Base-by-base conservation (phyloP, 2,888 invertebrate species). In the Epsilonema sp. region DNA sequence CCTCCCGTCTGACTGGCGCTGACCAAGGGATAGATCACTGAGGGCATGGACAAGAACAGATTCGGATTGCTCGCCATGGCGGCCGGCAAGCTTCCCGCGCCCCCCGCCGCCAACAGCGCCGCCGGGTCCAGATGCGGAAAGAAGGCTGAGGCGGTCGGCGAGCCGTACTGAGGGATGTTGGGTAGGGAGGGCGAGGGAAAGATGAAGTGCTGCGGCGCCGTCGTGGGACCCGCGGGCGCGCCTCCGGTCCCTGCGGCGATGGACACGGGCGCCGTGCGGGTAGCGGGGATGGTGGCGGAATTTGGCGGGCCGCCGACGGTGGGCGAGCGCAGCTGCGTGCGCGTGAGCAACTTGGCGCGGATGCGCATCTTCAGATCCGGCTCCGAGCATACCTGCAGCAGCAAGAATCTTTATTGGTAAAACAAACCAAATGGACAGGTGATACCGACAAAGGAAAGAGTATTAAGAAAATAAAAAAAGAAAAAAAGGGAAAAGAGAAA, bases 361-460 rank as follows among this genome's bases (percentile, higher is more conserved):
- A 62, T 55, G 24, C 56, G 50, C 61, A 63, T 62, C 42, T 63
- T 63, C 48, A 63, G 50, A 43, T 63, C 63, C 8, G 63, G 63
- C 49, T 63, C 63, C 26, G 55, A 55, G 52, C 59, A 60, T 19
- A 62, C n/a, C 61, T 25, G n/a, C n/a, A n/a, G n/a, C n/a, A n/a
- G n/a, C n/a, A n/a, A n/a, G n/a, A n/a, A 24, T 4, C n/a, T n/a
- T n/a, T n/a, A n/a, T n/a, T n/a, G n/a, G n/a, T n/a, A n/a, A n/a
- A n/a, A n/a, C n/a, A n/a, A n/a, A n/a, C n/a, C n/a, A n/a, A n/a
- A n/a, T n/a, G n/a, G n/a, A n/a, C n/a, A n/a, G n/a, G n/a, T n/a
- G 11, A 21, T 4, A 42, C 19, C 16, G 42, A 13, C 8, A 5
- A 42, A 24, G 47, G 22, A 54, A 47, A 20, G 40, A n/a, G n/a